Evolutionary conservation across 2,113 vertebrate genomes (phyloP), one percentile per base, ranked within the genome.

Genomic region (Pangasianodon hypophthalmus): DNA sequence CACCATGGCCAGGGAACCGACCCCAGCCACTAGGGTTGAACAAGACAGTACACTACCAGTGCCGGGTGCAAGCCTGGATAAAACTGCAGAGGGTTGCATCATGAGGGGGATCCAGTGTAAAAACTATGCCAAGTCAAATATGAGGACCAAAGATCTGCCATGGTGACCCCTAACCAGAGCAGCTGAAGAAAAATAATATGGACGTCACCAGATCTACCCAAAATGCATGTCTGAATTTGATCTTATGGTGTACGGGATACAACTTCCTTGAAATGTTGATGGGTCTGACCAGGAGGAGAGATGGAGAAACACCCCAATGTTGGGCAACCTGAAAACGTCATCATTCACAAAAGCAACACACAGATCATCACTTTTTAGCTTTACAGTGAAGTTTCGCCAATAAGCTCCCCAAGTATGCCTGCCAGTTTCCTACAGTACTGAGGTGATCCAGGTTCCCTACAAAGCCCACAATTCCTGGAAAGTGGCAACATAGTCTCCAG

Each of bases 151-250:
- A 1, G 37, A 37, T 37, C 37, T 37, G 37, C 37, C 37, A 37
- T 37, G 37, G 37, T 37, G 37, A 37, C 37, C 37, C 37, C 37
- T 37, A 37, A 37, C 37, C 1, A 37, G 37, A 37, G 37, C 37
- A 37, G 37, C 37, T 1, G 37, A 37, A 37, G 37, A 37, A 37
- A 37, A 37, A 37, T 84, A 92, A 1, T 92, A 87, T 89, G 87
- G 91, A 7, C 91, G 91, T 13, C 77, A 82, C 41, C 73, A 92
- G 5, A 91, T 62, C 0, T 62, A 73, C 7, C 67, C 85, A 21
- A 16, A 37, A 4, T 80, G 85, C 46, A 50, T 9, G 6, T 8
- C 18, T 75, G 37, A 75, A 75, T 8, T 41, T 24, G 37, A 44
- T 19, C 14, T 41, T 32, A 6, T 37, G 67, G 37, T 44, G 18